A percentile compares a stretch with the other conserved stretches of the same genome.
phyloP scores from a whole-genome alignment of 2,888 invertebrate genomes.

The Torymus tubicola region DNA sequence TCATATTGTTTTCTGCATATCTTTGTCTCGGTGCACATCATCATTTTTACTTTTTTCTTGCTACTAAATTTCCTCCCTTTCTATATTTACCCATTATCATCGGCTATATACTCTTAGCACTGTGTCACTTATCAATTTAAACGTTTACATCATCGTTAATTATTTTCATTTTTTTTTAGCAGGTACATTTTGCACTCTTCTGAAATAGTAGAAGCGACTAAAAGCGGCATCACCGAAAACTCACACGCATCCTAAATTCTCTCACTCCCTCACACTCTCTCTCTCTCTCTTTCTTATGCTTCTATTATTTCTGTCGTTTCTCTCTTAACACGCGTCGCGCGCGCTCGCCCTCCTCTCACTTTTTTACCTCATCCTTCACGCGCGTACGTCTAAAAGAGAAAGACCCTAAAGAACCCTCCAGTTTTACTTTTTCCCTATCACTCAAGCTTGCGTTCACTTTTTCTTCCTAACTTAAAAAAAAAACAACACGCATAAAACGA shows the following conservation, averaged over 20 bases:
- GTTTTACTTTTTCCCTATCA: not conserved
- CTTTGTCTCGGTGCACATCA: slow-evolving; percentile 34
- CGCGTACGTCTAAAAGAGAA: not conserved
- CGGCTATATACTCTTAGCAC: slow-evolving; percentile 19
- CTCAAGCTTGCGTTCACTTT: not conserved
- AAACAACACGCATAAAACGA: slow-evolving; percentile 48
- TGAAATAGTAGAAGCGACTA: slow-evolving; percentile 60
- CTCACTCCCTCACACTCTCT: slow-evolving; percentile 25
- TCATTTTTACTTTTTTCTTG: not conserved
- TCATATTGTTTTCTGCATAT: slow-evolving; percentile 35
- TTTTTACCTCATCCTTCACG: no score
- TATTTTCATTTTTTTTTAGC: slow-evolving; percentile 67
- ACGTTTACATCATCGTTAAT: slow-evolving; percentile 64
- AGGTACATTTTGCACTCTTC: slow-evolving; percentile 72
- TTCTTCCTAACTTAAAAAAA: not conserved
- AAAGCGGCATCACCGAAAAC: slow-evolving; percentile 49
- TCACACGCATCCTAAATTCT: not conserved
- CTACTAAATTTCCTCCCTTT: not conserved
- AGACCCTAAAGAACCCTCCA: not conserved
- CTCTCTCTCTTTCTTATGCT: not conserved
- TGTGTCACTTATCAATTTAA: slow-evolving; percentile 57
- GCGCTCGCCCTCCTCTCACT: no score
- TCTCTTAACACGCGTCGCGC: not conserved
- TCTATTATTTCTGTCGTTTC: not conserved
- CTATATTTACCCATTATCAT: slow-evolving; percentile 10